These are phyloP conservation scores for Lampris incognitus DNA, from an alignment of 2,113 vertebrate species.

Conservation along the genomic window DNA sequence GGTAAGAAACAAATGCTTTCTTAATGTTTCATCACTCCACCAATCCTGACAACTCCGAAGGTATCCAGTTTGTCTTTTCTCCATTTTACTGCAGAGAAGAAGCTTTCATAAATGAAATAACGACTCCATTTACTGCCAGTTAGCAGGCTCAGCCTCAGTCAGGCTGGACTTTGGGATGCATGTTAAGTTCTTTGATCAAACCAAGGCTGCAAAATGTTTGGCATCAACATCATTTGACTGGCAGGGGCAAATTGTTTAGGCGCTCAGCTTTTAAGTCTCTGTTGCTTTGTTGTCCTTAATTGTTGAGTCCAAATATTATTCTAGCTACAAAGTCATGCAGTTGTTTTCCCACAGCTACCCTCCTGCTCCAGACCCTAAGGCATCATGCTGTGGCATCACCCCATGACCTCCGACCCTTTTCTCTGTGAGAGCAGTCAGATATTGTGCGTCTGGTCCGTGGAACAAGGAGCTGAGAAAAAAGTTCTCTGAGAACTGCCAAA, in stretches of 20 bases:
- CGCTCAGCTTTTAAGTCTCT: background rate
- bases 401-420: background rate
- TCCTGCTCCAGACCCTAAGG: background rate
- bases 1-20: no score
- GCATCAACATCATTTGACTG: background rate
- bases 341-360: background rate
- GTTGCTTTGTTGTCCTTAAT: slow-evolving; percentile 1
- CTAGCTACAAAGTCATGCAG: background rate
- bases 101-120: no score
- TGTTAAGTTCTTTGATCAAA: background rate
- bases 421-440: background rate
- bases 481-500: slow-evolving; percentile 14
- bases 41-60: no score
- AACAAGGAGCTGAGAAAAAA: background rate
- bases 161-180: background rate
- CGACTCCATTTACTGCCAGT: background rate
- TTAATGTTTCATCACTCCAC: no score
- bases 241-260: background rate
- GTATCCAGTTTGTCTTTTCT: no score
- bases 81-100: no score
- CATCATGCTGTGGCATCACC: background rate
- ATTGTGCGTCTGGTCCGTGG: no score
- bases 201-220: background rate
- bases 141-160: background rate
- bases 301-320: slow-evolving; percentile 24